Evolutionary conservation across 2,113 vertebrate genomes (phyloP), one percentile per base, ranked within the genome.

Genomic region (Xenus cinereus): DNA sequence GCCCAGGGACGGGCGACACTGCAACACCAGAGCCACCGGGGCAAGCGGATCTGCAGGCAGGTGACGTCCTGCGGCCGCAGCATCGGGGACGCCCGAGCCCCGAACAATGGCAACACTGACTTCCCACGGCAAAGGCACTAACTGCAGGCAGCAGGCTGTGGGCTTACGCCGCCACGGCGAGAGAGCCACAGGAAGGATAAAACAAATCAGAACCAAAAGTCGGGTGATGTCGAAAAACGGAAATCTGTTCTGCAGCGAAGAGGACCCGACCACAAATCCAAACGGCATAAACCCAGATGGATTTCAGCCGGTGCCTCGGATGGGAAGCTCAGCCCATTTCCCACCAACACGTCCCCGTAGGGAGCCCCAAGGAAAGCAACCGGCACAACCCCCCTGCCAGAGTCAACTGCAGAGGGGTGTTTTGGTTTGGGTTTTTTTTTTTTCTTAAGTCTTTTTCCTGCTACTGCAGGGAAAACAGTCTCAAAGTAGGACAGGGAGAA

Each of bases 281-380:
- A 84, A 28, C 5, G 60, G 48, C 57, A 43, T 22, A 37, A 93
- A 81, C 11, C 8, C 81, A 81, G 86, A 91, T 37, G 81, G 85
- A 91, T 94, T 95, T 93, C 90, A 90, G 90, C 37, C 43, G 84
- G 84, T 56, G 18, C 3, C 14, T 54, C 3, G 1, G 50, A 64
- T 18, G 73, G 73, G 73, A 91, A 91, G 85, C 74, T 93, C 76
- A 79, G 73, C 51, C 27, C 64, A 20, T 69, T 73, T 78, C 83
- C 43, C 72, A 72, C 39, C 41, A 27, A 37, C 79, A 32, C 1
- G 0, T 53, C 51, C 56, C 92, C 26, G 41, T 2, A 16, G 21
- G 62, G 87, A 94, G 80, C 90, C 71, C 84, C 84, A 77, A 22
- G n/a, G n/a, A 88, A 57, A 92, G 69, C 69, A 91, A 91, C 16